Percentiles rank a stretch among this genome's conserved stretches.
Conservation (phyloP, 2,113 vertebrate species). For the Callithrix jacchus region DNA sequence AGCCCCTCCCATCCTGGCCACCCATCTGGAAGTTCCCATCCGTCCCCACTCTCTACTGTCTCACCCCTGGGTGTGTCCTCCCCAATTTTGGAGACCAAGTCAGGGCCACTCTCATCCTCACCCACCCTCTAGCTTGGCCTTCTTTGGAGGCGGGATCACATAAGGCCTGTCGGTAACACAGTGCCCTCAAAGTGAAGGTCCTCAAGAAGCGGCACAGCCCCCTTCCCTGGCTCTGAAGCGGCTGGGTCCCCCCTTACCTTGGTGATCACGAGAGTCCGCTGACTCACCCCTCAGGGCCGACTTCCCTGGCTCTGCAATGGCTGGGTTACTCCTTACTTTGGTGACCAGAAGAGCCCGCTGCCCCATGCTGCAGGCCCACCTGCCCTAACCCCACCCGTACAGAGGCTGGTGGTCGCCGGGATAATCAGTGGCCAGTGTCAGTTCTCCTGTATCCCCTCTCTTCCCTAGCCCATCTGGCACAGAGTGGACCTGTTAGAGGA, state of each 20-base stretch:
- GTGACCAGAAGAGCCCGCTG: not conserved
- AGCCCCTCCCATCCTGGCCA: not conserved
- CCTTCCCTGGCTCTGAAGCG: not conserved
- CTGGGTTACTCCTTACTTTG: not conserved
- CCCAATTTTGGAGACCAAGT: slow-evolving; percentile 37
- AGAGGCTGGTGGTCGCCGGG: not conserved
- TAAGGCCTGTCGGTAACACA: not conserved
- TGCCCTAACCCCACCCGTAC: not conserved
- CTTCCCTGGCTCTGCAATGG: not conserved
- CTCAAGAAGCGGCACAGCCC: not conserved
- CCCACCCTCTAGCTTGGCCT: not conserved
- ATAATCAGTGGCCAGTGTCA: not conserved
- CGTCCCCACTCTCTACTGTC: not conserved
- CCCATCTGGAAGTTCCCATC: not conserved
- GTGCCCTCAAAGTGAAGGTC: not conserved
- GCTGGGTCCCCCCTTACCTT: not conserved
- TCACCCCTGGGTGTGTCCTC: slow-evolving; percentile 23
- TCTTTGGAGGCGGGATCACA: slow-evolving; percentile 30
- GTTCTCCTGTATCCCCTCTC: not conserved
- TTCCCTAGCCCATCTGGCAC: not conserved
- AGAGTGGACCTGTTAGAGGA: not conserved
- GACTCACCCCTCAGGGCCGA: not conserved
- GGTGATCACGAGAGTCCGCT: not conserved
- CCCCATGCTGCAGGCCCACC: not conserved
- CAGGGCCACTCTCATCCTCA: not conserved